Percentiles rank a stretch among this genome's conserved stretches.
Conservation (phyloP, 1,140 invertebrate genomes). For the Caenorhabditis latens region DNA sequence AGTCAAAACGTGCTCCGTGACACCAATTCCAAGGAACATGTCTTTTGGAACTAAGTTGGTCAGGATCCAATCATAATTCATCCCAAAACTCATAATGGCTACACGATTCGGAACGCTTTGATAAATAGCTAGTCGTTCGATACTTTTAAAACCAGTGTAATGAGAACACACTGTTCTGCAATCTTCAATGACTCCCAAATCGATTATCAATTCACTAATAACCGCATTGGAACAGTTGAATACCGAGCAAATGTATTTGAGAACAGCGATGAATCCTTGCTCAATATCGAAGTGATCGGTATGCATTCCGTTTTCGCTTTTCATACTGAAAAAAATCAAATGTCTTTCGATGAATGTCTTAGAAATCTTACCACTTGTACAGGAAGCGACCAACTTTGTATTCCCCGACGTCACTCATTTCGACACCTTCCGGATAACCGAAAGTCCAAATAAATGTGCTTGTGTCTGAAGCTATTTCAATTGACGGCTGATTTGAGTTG, state of each 20-base stretch:
- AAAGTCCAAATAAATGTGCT: background rate
- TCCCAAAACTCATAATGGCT: background rate
- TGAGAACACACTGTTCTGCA: background rate
- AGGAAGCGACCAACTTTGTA: background rate
- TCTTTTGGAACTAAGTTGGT: background rate
- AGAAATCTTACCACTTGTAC: background rate
- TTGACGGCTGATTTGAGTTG: background rate
- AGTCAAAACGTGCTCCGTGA: background rate
- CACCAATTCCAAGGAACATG: background rate
- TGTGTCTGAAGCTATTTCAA: background rate
- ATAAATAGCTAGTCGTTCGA: conserved; percentile 15
- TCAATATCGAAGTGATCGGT: background rate
- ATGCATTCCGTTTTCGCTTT: background rate
- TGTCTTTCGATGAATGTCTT: background rate
- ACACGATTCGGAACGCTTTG: background rate
- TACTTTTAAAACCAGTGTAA: background rate
- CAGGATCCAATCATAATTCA: conserved; percentile 3
- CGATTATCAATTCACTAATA: background rate
- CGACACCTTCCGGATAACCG: background rate
- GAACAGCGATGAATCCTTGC: background rate
- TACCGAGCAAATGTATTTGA: background rate
- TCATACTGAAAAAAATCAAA: background rate
- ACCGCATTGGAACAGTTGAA: background rate
- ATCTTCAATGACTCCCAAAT: background rate
- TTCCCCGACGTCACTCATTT: background rate